phyloP scores from a whole-genome alignment of 2,797 vertebrate genomes.

The Anabas testudineus region DNA sequence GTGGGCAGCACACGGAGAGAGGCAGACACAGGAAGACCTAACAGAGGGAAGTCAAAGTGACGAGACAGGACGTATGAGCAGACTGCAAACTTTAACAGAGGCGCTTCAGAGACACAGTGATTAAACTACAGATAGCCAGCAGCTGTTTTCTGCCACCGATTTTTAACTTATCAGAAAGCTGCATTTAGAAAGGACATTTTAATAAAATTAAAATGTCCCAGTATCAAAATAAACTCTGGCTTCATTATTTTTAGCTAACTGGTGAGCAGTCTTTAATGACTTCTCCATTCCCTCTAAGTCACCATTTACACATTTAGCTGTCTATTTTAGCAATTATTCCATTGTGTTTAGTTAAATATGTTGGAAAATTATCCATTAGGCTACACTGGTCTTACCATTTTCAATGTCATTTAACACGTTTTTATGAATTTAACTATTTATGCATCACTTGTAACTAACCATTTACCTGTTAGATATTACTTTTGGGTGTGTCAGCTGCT shows the following conservation, averaged over 20 bases:
- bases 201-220: neutral
- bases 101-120: conserved; percentile 29
- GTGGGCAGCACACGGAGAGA: conserved; percentile 3
- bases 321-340: too few relatives aligned
- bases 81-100: conserved; percentile 46
- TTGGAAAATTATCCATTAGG: too few relatives aligned
- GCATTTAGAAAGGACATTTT: neutral
- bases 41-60: conserved; percentile 39
- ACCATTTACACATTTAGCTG: too few relatives aligned
- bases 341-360: too few relatives aligned
- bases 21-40: conserved; percentile 50
- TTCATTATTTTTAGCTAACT: neutral
- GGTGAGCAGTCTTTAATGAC: too few relatives aligned
- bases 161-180: neutral
- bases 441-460: too few relatives aligned
- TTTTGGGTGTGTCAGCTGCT: neutral
- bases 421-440: too few relatives aligned
- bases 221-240: neutral
- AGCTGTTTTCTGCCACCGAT: conserved; percentile 12
- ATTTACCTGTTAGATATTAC: too few relatives aligned
- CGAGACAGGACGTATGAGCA: conserved; percentile 61
- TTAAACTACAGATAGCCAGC: conserved; percentile 26
- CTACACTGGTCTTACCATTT: too few relatives aligned
- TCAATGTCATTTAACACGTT: too few relatives aligned
- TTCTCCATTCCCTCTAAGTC: too few relatives aligned